Evolutionary conservation across 1,140 invertebrate species (phyloP).

Genomic region (Zaprionus taronus): DNA sequence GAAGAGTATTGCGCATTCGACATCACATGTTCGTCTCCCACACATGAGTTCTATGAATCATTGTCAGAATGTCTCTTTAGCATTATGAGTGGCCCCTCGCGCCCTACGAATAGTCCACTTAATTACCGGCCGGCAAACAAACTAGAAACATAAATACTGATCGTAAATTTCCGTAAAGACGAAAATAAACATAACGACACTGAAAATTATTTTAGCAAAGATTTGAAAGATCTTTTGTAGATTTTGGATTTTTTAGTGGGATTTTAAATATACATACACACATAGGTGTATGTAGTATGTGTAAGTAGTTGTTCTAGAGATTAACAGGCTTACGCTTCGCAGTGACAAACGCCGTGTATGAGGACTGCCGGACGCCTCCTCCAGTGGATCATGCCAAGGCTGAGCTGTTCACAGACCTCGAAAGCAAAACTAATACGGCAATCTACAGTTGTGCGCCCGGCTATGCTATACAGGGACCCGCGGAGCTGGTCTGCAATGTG

Average conservation of each 20-base stretch:
- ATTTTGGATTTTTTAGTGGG: conserved; percentile 32
- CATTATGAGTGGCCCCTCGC: conserved; percentile 19
- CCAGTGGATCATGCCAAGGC: conserved; percentile 55
- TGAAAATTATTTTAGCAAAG: conserved; percentile 60
- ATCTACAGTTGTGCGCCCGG: conserved; percentile 66
- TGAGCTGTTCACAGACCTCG: conserved; percentile 34
- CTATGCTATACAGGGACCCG: conserved; percentile 54
- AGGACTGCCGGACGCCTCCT: conserved; percentile 59
- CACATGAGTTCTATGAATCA: conserved; percentile 53
- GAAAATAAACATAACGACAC: conserved; percentile 54
- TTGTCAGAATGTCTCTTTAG: conserved; percentile 23
- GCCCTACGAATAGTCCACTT: conserved; percentile 55
- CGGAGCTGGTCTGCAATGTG: conserved; percentile 55
- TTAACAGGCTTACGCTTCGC: conserved; percentile 21
- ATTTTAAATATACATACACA: not conserved
- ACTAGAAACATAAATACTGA: conserved; percentile 53
- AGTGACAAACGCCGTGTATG: conserved; percentile 44
- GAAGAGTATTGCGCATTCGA: conserved; percentile 8
- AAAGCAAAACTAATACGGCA: conserved; percentile 47
- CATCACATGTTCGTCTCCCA: not conserved
- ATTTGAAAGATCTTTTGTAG: conserved; percentile 40
- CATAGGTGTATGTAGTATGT: not conserved
- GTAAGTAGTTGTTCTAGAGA: conserved; percentile 27
- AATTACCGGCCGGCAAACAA: conserved; percentile 73
- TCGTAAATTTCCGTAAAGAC: conserved; percentile 61